These are phyloP conservation scores for Tanaodytes sp. DNA, from an alignment of 2,888 invertebrate species.

Conservation along the genomic window DNA sequence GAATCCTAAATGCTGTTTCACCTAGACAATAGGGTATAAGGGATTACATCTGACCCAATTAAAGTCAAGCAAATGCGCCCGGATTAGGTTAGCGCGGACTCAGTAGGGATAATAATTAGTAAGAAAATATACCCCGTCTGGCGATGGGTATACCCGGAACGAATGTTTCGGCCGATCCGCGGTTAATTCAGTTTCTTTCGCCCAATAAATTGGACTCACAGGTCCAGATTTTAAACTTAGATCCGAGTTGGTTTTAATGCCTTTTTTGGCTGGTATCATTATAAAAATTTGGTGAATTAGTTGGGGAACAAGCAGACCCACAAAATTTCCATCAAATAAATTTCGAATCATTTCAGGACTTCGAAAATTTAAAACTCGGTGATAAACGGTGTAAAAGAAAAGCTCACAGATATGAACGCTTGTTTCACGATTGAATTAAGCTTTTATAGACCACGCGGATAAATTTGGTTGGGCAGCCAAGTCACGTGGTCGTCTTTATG, in stretches of 20 bases:
- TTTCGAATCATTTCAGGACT: too few species aligned
- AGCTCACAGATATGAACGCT: too few species aligned
- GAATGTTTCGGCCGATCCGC: slow-evolving; percentile 4
- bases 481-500: slow-evolving; percentile 24
- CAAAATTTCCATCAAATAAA: too few species aligned
- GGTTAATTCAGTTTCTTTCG: slow-evolving; percentile 23
- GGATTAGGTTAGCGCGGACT: slow-evolving; percentile 21
- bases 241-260: too few species aligned
- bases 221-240: slow-evolving; percentile 16
- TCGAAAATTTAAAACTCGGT: too few species aligned
- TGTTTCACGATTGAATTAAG: too few species aligned
- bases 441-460: too few species aligned
- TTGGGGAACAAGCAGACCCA: too few species aligned
- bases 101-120: slow-evolving; percentile 28
- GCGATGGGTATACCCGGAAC: too few species aligned
- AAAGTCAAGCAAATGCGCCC: slow-evolving; percentile 27
- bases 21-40: slow-evolving; percentile 28
- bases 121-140: slow-evolving; percentile 18
- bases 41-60: slow-evolving; percentile 41
- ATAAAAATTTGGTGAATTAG: too few species aligned
- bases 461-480: neutral
- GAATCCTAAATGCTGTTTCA: slow-evolving; percentile 20
- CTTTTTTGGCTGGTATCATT: too few species aligned
- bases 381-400: too few species aligned
- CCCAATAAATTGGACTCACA: neutral